Evolutionary conservation across 2,888 invertebrate genomes (phyloP).

Genomic region (Hyppa rectilinea): DNA sequence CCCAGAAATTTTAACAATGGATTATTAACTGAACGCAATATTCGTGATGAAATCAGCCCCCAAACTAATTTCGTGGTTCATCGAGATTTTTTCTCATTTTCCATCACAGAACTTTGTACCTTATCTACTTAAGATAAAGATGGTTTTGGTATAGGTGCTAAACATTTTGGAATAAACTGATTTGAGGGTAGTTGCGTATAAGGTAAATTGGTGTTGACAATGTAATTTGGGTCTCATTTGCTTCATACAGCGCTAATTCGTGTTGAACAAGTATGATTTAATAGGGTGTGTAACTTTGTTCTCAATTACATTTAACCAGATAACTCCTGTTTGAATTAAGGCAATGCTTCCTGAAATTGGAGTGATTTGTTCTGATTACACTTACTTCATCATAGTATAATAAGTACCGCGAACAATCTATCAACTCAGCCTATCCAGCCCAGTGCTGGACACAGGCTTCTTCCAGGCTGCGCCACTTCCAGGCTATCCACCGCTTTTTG

Average conservation of each 20-base stretch:
- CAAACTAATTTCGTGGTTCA: slow-evolving; percentile 51
- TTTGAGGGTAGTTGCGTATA: slow-evolving; percentile 63
- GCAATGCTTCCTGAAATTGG: not conserved
- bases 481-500: too few relatives aligned
- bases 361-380: not conserved
- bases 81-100: slow-evolving; percentile 46
- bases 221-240: slow-evolving; percentile 76
- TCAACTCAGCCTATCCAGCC: too few relatives aligned
- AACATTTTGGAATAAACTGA: slow-evolving; percentile 46
- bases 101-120: slow-evolving; percentile 13
- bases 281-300: slow-evolving; percentile 29
- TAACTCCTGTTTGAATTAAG: slow-evolving; percentile 2
- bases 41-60: slow-evolving; percentile 41
- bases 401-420: not conserved
- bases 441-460: too few relatives aligned
- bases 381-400: not conserved
- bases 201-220: slow-evolving; percentile 76
- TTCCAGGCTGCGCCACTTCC: too few relatives aligned
- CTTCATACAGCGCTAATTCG: slow-evolving; percentile 63
- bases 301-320: slow-evolving; percentile 10
- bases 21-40: slow-evolving; percentile 40
- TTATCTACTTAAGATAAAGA: slow-evolving; percentile 1
- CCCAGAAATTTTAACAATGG: slow-evolving; percentile 24
- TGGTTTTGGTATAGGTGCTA: slow-evolving; percentile 17
- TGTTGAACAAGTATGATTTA: slow-evolving; percentile 51